Conservation (phyloP, 2,797 vertebrate species). For the Lagocephalus sceleratus region DNA sequence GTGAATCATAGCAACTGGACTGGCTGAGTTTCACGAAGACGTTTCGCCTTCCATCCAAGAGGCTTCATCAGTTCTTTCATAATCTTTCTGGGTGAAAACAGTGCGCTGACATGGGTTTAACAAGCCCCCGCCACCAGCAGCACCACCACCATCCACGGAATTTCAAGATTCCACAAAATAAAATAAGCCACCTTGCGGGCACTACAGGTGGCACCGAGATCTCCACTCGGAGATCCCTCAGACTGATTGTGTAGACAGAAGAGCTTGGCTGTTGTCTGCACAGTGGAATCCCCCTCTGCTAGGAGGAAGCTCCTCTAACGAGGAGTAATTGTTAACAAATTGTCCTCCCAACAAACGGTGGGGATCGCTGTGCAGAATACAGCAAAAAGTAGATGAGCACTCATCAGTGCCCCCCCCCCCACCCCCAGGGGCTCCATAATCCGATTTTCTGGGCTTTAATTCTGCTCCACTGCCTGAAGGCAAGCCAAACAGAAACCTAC, state of each 20-base stretch:
- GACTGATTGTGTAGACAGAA: constrained; percentile 65
- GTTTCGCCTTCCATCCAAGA: too few relatives aligned
- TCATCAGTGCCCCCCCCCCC: constrained; percentile 75
- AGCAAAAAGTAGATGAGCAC: constrained; percentile 76
- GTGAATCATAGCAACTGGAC: too few relatives aligned
- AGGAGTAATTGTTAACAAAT: constrained; percentile 91
- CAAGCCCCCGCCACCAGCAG: too few relatives aligned
- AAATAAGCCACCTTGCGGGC: constrained; percentile 1
- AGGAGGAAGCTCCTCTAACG: constrained; percentile 81
- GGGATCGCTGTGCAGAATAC: constrained; percentile 60
- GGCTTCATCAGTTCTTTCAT: too few relatives aligned
- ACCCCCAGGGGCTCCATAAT: constrained; percentile 80
- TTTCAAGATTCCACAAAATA: too few relatives aligned
- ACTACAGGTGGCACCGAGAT: constrained; percentile 48
- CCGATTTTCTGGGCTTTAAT: constrained; percentile 86
- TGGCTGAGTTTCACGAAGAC: too few relatives aligned
- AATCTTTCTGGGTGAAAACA: too few relatives aligned
- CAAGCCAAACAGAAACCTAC: constrained; percentile 71
- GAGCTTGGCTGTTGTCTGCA: constrained; percentile 51
- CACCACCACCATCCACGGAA: too few relatives aligned
- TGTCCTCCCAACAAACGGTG: constrained; percentile 76
- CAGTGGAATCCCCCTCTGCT: constrained; percentile 37
- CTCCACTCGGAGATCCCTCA: constrained; percentile 36
- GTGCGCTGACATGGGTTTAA: too few relatives aligned
- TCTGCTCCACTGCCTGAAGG: constrained; percentile 77